These are phyloP conservation scores for Prorops nasuta DNA, from an alignment of 1,140 invertebrate genomes.

Conservation along the genomic window DNA sequence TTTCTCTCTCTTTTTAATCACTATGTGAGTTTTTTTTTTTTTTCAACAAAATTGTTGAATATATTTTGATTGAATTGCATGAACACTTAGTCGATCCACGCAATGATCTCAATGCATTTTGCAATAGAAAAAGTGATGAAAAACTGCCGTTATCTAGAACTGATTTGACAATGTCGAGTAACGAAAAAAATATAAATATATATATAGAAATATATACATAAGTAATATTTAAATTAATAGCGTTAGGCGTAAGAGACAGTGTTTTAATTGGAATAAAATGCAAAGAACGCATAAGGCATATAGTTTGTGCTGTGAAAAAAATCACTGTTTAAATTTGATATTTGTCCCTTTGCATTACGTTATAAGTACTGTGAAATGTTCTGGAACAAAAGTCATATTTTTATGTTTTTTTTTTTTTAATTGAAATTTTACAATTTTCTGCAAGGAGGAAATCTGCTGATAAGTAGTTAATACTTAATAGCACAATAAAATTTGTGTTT, in stretches of 20 bases:
- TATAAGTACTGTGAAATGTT: no score
- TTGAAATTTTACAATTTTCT: no score
- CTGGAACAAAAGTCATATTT: no score
- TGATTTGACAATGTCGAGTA: constrained; percentile 35
- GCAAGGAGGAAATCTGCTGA: no score
- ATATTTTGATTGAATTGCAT: neutral
- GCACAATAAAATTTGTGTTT: no score
- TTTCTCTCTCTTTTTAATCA: neutral
- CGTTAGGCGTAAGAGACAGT: constrained; percentile 26
- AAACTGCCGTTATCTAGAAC: constrained; percentile 33
- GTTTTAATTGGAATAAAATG: no score
- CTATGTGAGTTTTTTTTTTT: constrained; percentile 1
- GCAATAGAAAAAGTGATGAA: constrained; percentile 8
- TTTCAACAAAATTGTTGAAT: constrained; percentile 7
- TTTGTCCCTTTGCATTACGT: no score
- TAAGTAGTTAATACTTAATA: no score
- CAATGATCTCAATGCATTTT: constrained; percentile 37
- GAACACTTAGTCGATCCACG: constrained; percentile 18
- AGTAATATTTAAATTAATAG: constrained; percentile 22
- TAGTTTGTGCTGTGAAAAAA: no score
- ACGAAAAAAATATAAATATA: constrained; percentile 25
- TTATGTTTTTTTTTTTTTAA: no score
- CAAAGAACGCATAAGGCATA: no score
- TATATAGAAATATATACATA: constrained; percentile 15
- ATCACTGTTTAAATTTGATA: no score